phyloP scores from a whole-genome alignment of 2,113 vertebrate genomes.

The Aptenodytes patagonicus region DNA sequence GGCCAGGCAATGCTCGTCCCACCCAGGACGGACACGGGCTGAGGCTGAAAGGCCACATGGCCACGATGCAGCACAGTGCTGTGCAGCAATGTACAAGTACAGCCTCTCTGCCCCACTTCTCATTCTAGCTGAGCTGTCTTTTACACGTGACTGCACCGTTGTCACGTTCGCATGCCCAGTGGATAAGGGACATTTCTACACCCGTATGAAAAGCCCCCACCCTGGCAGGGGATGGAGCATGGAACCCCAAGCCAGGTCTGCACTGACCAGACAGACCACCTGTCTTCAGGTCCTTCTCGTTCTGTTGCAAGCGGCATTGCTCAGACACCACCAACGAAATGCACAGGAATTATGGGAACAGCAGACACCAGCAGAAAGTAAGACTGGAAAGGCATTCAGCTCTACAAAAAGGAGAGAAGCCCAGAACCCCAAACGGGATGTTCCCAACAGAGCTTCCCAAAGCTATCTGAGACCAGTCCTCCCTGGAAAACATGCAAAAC shows the following conservation, averaged over 20 bases:
- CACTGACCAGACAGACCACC: fast-evolving
- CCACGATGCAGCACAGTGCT: not conserved
- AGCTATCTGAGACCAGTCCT: fast-evolving
- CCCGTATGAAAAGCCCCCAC: not conserved
- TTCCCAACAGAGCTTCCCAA: not conserved
- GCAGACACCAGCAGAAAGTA: not conserved
- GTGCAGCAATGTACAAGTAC: not conserved
- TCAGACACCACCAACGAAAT: fast-evolving
- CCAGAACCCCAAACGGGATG: not conserved
- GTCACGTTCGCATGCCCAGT: fast-evolving
- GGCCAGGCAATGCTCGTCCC: not conserved
- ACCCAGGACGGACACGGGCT: too few relatives aligned
- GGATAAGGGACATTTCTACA: fast-evolving
- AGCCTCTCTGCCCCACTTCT: not conserved
- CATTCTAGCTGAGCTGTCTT: not conserved
- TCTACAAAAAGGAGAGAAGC: not conserved
- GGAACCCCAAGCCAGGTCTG: not conserved
- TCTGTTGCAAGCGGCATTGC: fast-evolving
- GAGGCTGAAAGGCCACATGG: not conserved
- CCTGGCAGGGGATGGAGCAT: not conserved
- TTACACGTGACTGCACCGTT: fast-evolving
- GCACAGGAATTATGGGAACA: not conserved
- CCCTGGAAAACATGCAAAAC: not conserved
- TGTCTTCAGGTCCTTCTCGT: fast-evolving
- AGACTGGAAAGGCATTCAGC: not conserved